Base-by-base conservation (phyloP, 2,888 invertebrate genomes). In the Drosophila mayaguana region DNA sequence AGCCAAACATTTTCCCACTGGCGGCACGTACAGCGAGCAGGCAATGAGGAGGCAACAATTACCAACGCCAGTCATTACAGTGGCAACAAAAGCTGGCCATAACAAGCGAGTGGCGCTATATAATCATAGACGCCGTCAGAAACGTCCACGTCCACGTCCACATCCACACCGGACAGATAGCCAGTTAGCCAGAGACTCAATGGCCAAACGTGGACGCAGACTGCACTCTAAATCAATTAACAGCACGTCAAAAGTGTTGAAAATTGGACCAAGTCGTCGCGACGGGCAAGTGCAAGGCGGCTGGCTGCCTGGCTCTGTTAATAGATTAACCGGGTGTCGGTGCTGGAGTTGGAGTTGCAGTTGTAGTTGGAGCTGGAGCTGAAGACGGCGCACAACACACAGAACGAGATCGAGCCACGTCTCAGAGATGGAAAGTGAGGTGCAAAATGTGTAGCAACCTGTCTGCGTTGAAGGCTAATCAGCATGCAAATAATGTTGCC, bases 401-500 rank as follows among this genome's bases (percentile, higher is more conserved):
- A 25, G 43, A 62, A 48, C 22, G 43, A 66, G 67, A 63, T 64
- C 59, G 63, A 40, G 40, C 22, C 25, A 11, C 42, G 54, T 22
- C 62, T 56, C 50, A 32, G 25, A 46, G 56, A 53, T 59, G 65
- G 56, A 63, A 67, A 57, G 57, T 69, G 72, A 61, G 70, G 75
- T 64, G 75, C 68, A 87, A 69, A 74, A 72, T 69, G 68, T 73
- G 73, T 71, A 70, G 76, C 88, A 85, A 77, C 75, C 76, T 78
- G 80, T 80, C 78, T 64, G 68, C 78, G 78, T 78, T 78, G 78
- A 90, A 82, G 89, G 75, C 88, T 88, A 88, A 88, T 88, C 83
- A 88, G 80, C 90, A 90, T 89, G 90, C 90, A 90, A 90, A 90
- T 89, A 86, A 77, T 80, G 89, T 88, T 75, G 83, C 86, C 83